phyloP scores from a whole-genome alignment of 2,113 vertebrate genomes.

The Xiphias gladius region DNA sequence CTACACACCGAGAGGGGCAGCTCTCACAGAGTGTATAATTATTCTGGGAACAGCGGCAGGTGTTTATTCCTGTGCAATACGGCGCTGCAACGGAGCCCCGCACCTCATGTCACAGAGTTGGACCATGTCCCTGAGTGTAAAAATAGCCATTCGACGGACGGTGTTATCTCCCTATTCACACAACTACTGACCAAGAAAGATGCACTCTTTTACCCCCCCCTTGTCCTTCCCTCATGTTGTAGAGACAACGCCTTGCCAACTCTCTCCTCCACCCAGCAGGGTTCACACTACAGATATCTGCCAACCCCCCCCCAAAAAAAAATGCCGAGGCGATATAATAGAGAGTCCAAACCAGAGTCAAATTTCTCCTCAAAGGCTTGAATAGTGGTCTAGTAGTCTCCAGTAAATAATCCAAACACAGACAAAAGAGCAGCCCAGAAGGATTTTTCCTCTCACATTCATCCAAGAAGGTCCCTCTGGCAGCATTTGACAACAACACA shows the following conservation, averaged over 20 bases:
- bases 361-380: not conserved
- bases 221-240: not conserved
- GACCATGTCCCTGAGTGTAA: slow-evolving; percentile 59
- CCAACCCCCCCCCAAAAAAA: not conserved
- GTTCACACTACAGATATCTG: slow-evolving; percentile 1
- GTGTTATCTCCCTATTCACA: slow-evolving; percentile 59
- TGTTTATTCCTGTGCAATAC: slow-evolving; percentile 66
- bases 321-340: not conserved
- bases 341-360: slow-evolving; percentile 1
- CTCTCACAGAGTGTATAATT: slow-evolving; percentile 62
- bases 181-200: slow-evolving; percentile 26
- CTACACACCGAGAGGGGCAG: not conserved
- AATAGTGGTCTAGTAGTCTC: not conserved
- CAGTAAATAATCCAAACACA: slow-evolving; percentile 8
- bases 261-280: not conserved
- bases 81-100: slow-evolving; percentile 62
- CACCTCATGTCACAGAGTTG: slow-evolving; percentile 65
- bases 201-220: slow-evolving; percentile 3
- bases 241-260: not conserved
- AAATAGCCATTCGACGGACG: slow-evolving; percentile 58
- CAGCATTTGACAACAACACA: not conserved
- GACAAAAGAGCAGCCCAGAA: slow-evolving; percentile 9
- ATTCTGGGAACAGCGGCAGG: slow-evolving; percentile 75
- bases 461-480: not conserved
- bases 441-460: not conserved